These are phyloP conservation scores for Aleadryas rufinucha DNA, from an alignment of 2,113 vertebrate genomes.

Conservation along the genomic window DNA sequence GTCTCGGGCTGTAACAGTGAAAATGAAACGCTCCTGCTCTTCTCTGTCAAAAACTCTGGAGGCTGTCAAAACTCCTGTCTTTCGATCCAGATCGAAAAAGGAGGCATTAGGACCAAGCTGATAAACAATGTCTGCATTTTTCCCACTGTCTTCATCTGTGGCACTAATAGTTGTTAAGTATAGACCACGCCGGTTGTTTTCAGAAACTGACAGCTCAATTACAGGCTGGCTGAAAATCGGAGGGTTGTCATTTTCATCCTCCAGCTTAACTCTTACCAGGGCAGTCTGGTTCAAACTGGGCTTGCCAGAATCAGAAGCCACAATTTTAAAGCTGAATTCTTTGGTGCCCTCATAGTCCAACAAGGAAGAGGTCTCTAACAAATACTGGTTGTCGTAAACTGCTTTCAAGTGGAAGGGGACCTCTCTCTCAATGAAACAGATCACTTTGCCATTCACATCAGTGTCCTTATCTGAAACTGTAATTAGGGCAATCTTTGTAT, in stretches of 20 bases:
- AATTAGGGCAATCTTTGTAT: conserved; percentile 98
- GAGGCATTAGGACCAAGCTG: conserved; percentile 97
- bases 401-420: conserved; percentile 98
- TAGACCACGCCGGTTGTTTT: conserved; percentile 96
- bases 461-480: conserved; percentile 98
- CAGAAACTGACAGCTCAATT: conserved; percentile 95
- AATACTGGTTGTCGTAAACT: conserved; percentile 97
- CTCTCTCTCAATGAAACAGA: conserved; percentile 98
- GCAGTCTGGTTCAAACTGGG: conserved; percentile 97
- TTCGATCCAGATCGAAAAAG: conserved; percentile 97
- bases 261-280: conserved; percentile 92
- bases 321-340: conserved; percentile 99
- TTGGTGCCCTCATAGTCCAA: conserved; percentile 98
- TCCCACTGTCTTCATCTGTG: conserved; percentile 97
- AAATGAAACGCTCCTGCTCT: conserved; percentile 96
- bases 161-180: conserved; percentile 96
- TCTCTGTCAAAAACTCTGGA: conserved; percentile 97
- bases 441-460: conserved; percentile 98
- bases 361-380: conserved; percentile 94
- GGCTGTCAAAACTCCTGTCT: conserved; percentile 95
- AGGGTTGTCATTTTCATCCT: conserved; percentile 98
- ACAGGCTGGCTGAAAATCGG: conserved; percentile 98
- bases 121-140: conserved; percentile 98
- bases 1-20: conserved; percentile 95
- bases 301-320: conserved; percentile 96